phyloP scores from a whole-genome alignment of 2,888 invertebrate genomes.

The Stenurella melanura region DNA sequence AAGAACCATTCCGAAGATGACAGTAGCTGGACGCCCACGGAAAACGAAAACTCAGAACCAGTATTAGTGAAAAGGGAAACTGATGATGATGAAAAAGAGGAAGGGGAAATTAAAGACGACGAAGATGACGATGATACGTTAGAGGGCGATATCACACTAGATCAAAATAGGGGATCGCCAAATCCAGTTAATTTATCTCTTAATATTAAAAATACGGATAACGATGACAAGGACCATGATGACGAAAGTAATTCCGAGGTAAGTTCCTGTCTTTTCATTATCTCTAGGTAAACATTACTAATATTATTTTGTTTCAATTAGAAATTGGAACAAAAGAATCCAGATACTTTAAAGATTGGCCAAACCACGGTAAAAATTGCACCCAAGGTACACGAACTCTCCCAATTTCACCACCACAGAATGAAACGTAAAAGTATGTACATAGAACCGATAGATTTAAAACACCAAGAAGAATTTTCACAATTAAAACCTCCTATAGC shows the following conservation, averaged over 20 bases:
- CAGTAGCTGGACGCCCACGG: conserved; percentile 75
- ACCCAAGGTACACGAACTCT: conserved; percentile 77
- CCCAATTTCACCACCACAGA: conserved; percentile 73
- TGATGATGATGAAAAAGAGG: conserved; percentile 74
- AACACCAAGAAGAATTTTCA: conserved; percentile 81
- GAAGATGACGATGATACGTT: conserved; percentile 72
- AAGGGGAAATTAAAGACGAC: conserved; percentile 74
- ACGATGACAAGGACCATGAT: conserved; percentile 65
- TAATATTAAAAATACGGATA: conserved; percentile 76
- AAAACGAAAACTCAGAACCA: conserved; percentile 63
- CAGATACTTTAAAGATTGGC: conserved; percentile 77
- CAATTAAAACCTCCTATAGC: conserved; percentile 78
- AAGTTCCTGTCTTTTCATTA: conserved; percentile 44
- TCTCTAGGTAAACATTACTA: background rate
- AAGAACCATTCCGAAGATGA: conserved; percentile 67
- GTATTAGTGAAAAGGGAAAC: conserved; percentile 65
- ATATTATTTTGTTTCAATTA: conserved; percentile 49
- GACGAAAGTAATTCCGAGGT: conserved; percentile 63
- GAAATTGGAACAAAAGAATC: conserved; percentile 66
- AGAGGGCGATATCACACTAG: conserved; percentile 70
- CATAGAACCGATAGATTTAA: conserved; percentile 83
- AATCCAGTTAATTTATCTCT: conserved; percentile 89
- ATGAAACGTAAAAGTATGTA: conserved; percentile 79
- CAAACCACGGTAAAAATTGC: conserved; percentile 78
- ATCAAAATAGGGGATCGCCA: conserved; percentile 83